Evolutionary conservation across 2,113 vertebrate species (phyloP), one percentile per base, ranked within the genome.

Genomic region (Petromus typicus): DNA sequence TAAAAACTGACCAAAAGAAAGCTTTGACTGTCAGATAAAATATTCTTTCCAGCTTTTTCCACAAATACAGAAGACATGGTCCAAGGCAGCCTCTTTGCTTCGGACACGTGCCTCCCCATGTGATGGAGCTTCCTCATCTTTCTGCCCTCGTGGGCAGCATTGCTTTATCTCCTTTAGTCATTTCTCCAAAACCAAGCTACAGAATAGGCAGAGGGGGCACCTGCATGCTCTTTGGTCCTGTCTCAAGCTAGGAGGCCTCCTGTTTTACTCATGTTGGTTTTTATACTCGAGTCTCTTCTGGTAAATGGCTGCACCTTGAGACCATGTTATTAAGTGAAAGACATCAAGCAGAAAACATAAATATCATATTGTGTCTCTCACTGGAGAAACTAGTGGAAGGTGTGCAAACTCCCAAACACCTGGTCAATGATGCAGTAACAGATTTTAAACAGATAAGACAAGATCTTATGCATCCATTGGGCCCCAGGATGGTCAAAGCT

Each of bases 201-300:
- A 43, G 25, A 34, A 25, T 71, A 59, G 51, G 25, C n/a, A 13
- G 32, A 8, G 0, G 1, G 2, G 25, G 27, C 2, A 1, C 3
- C 5, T 40, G 25, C 51, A 11, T 5, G 32, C 23, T 18, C 9
- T 7, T 5, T 3, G 34, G 7, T 37, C 30, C 25, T 7, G 16
- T 22, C 1, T 71, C 57, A 37, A 13, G 40, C 18, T 7, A 7
- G n/a, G 37, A 40, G 3, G n/a, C 14, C 22, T 57, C 32, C 2
- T 13, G 51, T 10, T 61, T 23, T 30, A 2, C 12, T 16, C 71
- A 13, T 13, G 12, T 2, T 7, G 71, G 12, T 45, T 45, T 43
- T 30, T 25, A 14, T 23, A 45, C 13, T 0, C 11, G 10, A 5
- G 71, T 43, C 40, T 27, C 37, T 25, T 45, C 71, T 45, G 71